A percentile compares a stretch with the other conserved stretches of the same genome.
These are phyloP conservation scores for Mustelus asterias DNA, from an alignment of 2,113 vertebrate species.

Conservation along the genomic window DNA sequence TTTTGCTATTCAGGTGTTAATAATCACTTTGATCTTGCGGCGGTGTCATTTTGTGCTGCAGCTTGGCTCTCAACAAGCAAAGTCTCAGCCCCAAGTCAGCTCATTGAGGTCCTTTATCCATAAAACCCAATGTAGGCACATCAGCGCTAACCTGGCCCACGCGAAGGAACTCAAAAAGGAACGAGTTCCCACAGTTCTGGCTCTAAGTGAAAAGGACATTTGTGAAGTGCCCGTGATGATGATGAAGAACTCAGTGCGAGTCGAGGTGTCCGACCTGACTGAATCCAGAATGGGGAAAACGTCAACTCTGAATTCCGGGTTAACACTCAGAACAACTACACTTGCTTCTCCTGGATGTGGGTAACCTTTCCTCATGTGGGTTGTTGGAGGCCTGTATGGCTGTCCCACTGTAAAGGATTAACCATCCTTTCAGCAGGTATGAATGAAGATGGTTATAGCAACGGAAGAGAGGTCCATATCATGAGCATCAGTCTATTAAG, in stretches of 20 bases:
- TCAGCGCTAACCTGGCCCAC: background rate
- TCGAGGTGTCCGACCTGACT: background rate
- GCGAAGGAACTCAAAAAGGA: background rate
- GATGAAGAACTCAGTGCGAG: background rate
- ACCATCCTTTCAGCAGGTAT: background rate
- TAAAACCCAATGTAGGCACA: background rate
- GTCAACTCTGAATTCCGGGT: background rate
- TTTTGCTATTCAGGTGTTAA: too few species aligned
- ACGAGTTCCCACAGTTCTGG: background rate
- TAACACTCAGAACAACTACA: background rate
- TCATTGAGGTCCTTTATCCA: too few species aligned
- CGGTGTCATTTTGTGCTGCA: too few species aligned
- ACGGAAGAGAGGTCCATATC: background rate
- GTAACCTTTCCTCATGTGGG: background rate
- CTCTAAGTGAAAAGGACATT: background rate
- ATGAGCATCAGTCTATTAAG: background rate
- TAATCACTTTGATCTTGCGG: too few species aligned
- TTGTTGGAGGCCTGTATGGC: background rate
- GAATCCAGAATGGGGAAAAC: background rate
- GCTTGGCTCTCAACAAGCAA: too few species aligned
- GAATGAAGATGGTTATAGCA: background rate
- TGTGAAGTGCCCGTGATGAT: background rate
- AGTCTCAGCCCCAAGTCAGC: too few species aligned
- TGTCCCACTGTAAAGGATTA: background rate
- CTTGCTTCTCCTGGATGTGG: background rate